A percentile compares a stretch with the other conserved stretches of the same genome.
phyloP scores from a whole-genome alignment of 2,888 invertebrate species.

The Eugnorisma glareosa region DNA sequence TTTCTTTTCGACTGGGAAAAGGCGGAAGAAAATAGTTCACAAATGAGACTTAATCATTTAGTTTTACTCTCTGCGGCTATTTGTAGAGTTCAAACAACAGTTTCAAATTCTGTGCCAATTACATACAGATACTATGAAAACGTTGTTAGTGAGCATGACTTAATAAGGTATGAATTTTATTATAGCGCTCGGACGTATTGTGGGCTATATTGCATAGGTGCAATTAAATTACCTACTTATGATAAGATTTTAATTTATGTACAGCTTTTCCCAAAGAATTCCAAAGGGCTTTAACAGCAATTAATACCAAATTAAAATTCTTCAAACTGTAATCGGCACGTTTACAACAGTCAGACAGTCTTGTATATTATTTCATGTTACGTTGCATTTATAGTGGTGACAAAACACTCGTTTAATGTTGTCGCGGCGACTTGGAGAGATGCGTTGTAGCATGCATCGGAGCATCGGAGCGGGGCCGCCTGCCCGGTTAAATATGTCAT shows the following conservation, averaged over 20 bases:
- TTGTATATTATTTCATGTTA: conserved; percentile 52
- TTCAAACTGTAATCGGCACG: conserved; percentile 22
- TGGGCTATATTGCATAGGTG: conserved; percentile 1
- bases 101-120: conserved; percentile 45
- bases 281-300: conserved; percentile 4
- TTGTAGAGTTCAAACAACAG: conserved; percentile 46
- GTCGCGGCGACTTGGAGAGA: conserved; percentile 61
- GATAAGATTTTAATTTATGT: conserved; percentile 3
- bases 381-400: conserved; percentile 66
- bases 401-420: conserved; percentile 67
- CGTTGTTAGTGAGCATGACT: conserved; percentile 34
- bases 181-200: conserved; percentile 34
- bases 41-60: conserved; percentile 34
- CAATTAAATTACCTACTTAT: conserved; percentile 17
- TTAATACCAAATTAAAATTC: conserved; percentile 19
- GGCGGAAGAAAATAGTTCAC: conserved; percentile 38
- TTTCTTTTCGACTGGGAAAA: conserved; percentile 23
- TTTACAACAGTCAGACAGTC: conserved; percentile 16
- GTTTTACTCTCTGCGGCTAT: conserved; percentile 29
- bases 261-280: neutral
- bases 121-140: conserved; percentile 46
- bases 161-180: conserved; percentile 41
- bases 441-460: conserved; percentile 64
- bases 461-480: conserved; percentile 60
- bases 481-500: conserved; percentile 81